These are phyloP conservation scores for Drosophila pegasa DNA, from an alignment of 2,888 invertebrate species.

Conservation along the genomic window DNA sequence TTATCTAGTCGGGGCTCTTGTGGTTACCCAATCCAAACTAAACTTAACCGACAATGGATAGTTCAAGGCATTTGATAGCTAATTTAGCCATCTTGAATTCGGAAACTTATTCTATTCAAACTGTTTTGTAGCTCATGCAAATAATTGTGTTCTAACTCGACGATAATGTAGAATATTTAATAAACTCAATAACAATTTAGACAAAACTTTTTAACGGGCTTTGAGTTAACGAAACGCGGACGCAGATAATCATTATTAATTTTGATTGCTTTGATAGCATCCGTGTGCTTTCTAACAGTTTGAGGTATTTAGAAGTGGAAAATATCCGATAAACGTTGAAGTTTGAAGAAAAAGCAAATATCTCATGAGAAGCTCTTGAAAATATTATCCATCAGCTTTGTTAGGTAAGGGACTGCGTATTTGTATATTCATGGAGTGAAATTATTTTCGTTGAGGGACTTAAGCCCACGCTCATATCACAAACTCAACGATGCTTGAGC, in stretches of 20 bases:
- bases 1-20: no score
- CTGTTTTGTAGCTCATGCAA: no score
- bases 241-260: not conserved
- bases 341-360: not conserved
- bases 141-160: not conserved
- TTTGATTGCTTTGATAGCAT: not conserved
- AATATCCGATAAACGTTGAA: not conserved
- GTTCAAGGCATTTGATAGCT: no score
- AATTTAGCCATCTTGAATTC: no score
- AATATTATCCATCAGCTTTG: not conserved
- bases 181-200: not conserved
- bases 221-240: not conserved
- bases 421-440: constrained; percentile 5
- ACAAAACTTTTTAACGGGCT: not conserved
- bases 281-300: not conserved
- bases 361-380: not conserved
- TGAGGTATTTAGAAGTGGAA: not conserved
- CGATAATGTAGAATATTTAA: not conserved
- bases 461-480: constrained; percentile 2
- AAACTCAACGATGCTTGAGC: constrained; percentile 55
- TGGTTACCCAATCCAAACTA: no score
- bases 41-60: not conserved
- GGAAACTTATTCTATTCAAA: no score
- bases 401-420: not conserved
- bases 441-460: not conserved